These are phyloP conservation scores for Lethrus apterus DNA, from an alignment of 1,140 invertebrate genomes.

Conservation along the genomic window DNA sequence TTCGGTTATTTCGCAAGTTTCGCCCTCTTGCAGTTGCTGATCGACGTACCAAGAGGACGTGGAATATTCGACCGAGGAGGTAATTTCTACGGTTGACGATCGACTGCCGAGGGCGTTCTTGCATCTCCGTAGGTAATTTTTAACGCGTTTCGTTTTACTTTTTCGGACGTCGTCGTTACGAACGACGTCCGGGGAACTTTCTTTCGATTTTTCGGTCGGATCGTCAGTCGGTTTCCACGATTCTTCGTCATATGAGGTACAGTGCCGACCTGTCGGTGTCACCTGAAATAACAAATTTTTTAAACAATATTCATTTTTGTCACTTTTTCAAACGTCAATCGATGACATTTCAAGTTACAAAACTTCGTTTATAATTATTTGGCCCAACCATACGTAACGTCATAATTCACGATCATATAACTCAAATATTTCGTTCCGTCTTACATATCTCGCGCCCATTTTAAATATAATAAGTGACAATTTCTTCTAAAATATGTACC, in stretches of 20 bases:
- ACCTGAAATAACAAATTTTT: slow-evolving; percentile 36
- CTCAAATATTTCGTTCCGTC: no score
- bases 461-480: no score
- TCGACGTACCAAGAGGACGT: slow-evolving; percentile 28
- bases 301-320: no score
- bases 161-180: slow-evolving; percentile 30
- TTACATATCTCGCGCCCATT: no score
- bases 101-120: slow-evolving; percentile 41
- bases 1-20: slow-evolving; percentile 31
- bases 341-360: no score
- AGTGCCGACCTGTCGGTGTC: slow-evolving; percentile 35
- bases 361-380: not conserved
- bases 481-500: no score
- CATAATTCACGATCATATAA: no score
- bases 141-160: slow-evolving; percentile 45
- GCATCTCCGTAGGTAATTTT: slow-evolving; percentile 46
- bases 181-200: slow-evolving; percentile 15
- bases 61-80: slow-evolving; percentile 14
- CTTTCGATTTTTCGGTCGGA: slow-evolving; percentile 16
- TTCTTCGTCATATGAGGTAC: slow-evolving; percentile 35
- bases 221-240: slow-evolving; percentile 35
- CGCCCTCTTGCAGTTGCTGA: slow-evolving; percentile 26
- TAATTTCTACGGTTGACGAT: slow-evolving; percentile 22
- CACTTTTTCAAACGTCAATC: not conserved
- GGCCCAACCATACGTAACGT: not conserved